Evolutionary conservation across 2,113 vertebrate species (phyloP).

Genomic region (human (Homo sapiens)): GRCh38 chr3:153313501-153314000

Average conservation of each 20-base stretch:
- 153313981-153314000: neutral
- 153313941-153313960: neutral
- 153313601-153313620: neutral
- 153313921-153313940: neutral
- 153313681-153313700: neutral
- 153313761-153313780: too few species aligned
- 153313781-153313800: neutral
- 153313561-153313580: neutral
- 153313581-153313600: neutral
- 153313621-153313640: neutral
- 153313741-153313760: neutral
- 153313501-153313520: fast-evolving
- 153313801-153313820: neutral
- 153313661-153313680: neutral
- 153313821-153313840: fast-evolving
- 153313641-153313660: neutral
- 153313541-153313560: neutral
- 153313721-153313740: neutral
- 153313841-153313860: neutral
- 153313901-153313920: neutral
- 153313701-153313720: neutral
- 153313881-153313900: neutral
- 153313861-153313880: neutral
- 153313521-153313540: neutral
- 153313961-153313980: neutral